Percentiles rank a stretch among this genome's conserved stretches.
phyloP scores from a whole-genome alignment of 1,140 invertebrate genomes.

The Aphelenchoides fujianensis region DNA sequence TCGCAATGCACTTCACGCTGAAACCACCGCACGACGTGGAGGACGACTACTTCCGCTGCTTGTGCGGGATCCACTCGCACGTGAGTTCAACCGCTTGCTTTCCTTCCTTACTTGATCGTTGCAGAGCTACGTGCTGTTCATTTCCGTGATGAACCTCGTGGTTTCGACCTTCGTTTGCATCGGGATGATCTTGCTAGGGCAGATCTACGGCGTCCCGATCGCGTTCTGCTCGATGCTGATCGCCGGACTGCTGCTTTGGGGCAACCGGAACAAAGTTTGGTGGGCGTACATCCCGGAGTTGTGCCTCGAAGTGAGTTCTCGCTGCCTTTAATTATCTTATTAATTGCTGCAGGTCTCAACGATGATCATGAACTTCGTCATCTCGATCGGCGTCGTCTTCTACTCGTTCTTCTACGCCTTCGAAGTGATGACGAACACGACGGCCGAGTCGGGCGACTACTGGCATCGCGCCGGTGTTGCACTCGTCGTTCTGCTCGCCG shows the following conservation, averaged over 20 bases:
- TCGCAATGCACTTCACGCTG: neutral
- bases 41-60: neutral
- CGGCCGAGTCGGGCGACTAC: neutral
- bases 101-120: neutral
- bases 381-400: neutral
- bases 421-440: neutral
- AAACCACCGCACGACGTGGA: neutral
- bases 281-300: neutral
- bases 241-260: neutral
- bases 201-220: neutral
- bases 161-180: neutral
- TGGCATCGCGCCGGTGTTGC: neutral
- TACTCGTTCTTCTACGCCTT: neutral
- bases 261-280: slow-evolving; percentile 9
- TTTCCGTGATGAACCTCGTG: neutral
- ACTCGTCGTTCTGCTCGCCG: neutral
- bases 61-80: neutral
- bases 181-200: neutral
- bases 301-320: neutral
- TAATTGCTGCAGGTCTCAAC: neutral
- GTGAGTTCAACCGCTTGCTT: neutral
- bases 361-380: neutral
- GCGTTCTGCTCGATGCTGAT: neutral
- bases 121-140: neutral
- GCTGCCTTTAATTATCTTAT: neutral